Percentiles rank a stretch among this genome's conserved stretches.
phyloP scores from a whole-genome alignment of 2,113 vertebrate genomes.

The Hippocampus abdominalis region DNA sequence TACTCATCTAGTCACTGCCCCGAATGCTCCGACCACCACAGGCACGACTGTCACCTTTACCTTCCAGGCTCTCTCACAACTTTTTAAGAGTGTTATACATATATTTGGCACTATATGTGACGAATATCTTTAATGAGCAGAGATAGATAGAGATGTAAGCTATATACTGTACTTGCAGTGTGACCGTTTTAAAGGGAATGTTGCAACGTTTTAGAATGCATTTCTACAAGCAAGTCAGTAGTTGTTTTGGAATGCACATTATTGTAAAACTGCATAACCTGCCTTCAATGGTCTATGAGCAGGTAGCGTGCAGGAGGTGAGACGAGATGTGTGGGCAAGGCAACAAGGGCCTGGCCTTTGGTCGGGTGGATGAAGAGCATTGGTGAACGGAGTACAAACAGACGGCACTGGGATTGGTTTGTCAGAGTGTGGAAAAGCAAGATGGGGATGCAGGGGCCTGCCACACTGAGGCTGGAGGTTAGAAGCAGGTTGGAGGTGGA shows the following conservation, averaged over 20 bases:
- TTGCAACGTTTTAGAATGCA: slow-evolving; percentile 1
- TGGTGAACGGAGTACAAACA: slow-evolving; percentile 11
- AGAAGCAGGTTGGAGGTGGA: slow-evolving; percentile 14
- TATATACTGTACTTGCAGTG: too few relatives aligned
- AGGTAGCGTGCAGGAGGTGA: slow-evolving; percentile 4
- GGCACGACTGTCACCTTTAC: too few relatives aligned
- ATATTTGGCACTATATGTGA: too few relatives aligned
- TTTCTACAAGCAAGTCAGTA: background rate
- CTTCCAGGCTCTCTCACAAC: too few relatives aligned
- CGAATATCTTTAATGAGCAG: too few relatives aligned
- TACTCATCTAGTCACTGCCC: too few relatives aligned
- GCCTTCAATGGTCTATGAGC: slow-evolving; percentile 42
- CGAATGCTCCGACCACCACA: too few relatives aligned
- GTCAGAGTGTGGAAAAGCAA: slow-evolving; percentile 7
- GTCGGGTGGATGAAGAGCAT: slow-evolving; percentile 16
- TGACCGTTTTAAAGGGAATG: background rate
- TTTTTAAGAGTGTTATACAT: too few relatives aligned
- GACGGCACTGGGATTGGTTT: slow-evolving; percentile 7
- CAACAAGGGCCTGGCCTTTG: slow-evolving; percentile 13
- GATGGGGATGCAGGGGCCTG: slow-evolving; percentile 13
- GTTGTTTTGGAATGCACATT: background rate
- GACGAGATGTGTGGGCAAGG: background rate
- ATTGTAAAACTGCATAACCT: slow-evolving; percentile 35
- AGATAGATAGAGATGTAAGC: too few relatives aligned
- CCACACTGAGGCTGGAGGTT: slow-evolving; percentile 18